Conservation (phyloP, 2,113 vertebrate species). For the Hippocampus abdominalis region DNA sequence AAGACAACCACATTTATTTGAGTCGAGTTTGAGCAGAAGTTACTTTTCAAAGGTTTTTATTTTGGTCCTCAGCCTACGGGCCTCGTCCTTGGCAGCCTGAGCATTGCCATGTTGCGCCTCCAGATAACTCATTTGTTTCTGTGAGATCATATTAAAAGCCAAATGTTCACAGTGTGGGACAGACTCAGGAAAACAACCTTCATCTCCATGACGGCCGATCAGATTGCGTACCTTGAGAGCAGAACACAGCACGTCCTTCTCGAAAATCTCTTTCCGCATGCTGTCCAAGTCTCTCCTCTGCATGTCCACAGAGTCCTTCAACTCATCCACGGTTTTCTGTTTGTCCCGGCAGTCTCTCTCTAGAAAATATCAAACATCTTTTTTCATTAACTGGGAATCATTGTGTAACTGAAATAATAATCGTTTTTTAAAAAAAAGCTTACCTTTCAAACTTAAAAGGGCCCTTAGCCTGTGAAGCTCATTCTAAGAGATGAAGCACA, state of each 20-base stretch:
- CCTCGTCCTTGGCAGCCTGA: constrained; percentile 84
- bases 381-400: not conserved
- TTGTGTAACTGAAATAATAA: rapidly evolving
- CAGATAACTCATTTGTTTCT: constrained; percentile 94
- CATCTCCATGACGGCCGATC: not conserved
- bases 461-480: constrained; percentile 82
- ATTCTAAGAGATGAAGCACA: constrained; percentile 75
- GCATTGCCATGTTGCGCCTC: constrained; percentile 83
- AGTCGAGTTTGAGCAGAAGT: not conserved
- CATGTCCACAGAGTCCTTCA: constrained; percentile 80
- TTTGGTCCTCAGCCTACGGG: constrained; percentile 76
- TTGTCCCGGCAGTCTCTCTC: constrained; percentile 83
- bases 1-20: not conserved
- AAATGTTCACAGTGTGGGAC: not conserved
- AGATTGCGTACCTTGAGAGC: constrained; percentile 79
- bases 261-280: constrained; percentile 74
- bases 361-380: not conserved
- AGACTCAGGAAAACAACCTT: not conserved
- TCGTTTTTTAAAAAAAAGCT: not conserved
- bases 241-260: constrained; percentile 84
- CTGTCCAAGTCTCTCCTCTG: constrained; percentile 81
- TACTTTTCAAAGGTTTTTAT: constrained; percentile 87
- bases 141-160: constrained; percentile 13
- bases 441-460: constrained; percentile 84
- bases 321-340: constrained; percentile 74